These are phyloP conservation scores for Dolichopus griseipennis DNA, from an alignment of 2,888 invertebrate genomes.

Conservation along the genomic window DNA sequence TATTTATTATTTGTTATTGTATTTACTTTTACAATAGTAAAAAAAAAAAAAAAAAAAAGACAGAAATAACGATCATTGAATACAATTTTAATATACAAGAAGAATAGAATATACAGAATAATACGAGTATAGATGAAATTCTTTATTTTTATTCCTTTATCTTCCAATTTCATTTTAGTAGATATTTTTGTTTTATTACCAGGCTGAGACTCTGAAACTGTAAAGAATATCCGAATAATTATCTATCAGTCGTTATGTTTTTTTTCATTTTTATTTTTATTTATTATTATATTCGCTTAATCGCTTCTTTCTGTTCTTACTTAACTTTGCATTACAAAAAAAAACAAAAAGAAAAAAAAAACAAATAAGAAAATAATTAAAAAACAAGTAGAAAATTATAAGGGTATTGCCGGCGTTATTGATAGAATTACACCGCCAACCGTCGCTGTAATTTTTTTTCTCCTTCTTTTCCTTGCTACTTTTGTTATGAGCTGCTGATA, in stretches of 20 bases:
- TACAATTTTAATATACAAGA: background rate
- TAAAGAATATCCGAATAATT: background rate
- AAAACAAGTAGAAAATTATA: background rate
- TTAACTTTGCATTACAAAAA: background rate
- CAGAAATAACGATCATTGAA: too few relatives aligned
- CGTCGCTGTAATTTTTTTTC: background rate
- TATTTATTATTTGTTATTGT: background rate
- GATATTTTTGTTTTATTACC: background rate
- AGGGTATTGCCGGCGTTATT: constrained; percentile 6
- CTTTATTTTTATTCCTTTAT: background rate
- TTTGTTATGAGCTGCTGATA: background rate
- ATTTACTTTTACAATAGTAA: background rate
- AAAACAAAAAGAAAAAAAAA: background rate
- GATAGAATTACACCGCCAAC: background rate
- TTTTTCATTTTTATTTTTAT: too few relatives aligned
- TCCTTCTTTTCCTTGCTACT: too few relatives aligned
- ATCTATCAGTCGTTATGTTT: background rate
- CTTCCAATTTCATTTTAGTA: too few relatives aligned
- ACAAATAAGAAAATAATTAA: background rate
- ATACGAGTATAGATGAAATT: background rate
- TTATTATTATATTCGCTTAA: too few relatives aligned
- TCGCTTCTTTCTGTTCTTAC: too few relatives aligned
- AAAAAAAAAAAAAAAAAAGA: background rate
- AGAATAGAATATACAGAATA: background rate
- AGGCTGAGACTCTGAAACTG: background rate